Percentiles rank a stretch among this genome's conserved stretches.
Evolutionary conservation across 92 coral and sea anemone genomes (phyloP).

Genomic region (Plumapathes pennacea): DNA sequence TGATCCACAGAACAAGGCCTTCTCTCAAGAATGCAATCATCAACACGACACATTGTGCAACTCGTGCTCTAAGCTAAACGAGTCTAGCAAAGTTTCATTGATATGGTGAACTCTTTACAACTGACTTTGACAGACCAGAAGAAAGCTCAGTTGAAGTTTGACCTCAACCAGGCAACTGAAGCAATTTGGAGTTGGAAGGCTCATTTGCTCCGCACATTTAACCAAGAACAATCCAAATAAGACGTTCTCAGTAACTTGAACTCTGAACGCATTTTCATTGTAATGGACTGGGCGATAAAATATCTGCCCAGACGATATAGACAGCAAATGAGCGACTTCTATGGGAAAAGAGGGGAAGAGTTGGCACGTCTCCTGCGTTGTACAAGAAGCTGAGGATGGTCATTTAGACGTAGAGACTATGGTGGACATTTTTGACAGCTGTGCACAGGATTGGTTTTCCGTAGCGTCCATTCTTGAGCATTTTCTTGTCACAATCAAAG

Average conservation of each 20-base stretch:
- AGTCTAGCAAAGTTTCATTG: constrained; percentile 3
- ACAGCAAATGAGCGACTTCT: constrained; percentile 44
- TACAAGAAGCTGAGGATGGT: neutral
- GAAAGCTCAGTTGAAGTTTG: constrained; percentile 20
- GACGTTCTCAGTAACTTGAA: constrained; percentile 15
- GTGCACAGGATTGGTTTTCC: no score
- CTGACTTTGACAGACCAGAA: constrained; percentile 13
- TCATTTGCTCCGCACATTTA: constrained; percentile 17
- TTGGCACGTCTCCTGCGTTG: constrained; percentile 35
- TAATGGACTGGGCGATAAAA: constrained; percentile 47
- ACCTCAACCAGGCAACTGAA: constrained; percentile 23
- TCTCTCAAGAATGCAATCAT: constrained; percentile 17
- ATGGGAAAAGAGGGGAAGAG: constrained; percentile 29
- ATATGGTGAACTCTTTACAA: constrained; percentile 11
- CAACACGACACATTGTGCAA: constrained; percentile 8
- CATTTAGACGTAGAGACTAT: constrained; percentile 15
- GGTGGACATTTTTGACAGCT: constrained; percentile 15
- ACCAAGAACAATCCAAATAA: constrained; percentile 43
- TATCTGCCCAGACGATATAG: constrained; percentile 18
- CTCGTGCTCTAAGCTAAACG: constrained; percentile 10
- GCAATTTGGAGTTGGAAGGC: constrained; percentile 11
- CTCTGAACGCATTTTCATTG: constrained; percentile 9
- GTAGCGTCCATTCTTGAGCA: no score
- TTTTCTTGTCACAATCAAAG: no score
- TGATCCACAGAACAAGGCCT: constrained; percentile 28